Base-by-base conservation (phyloP, 1,140 invertebrate species). In the Leptinotarsa texana region DNA sequence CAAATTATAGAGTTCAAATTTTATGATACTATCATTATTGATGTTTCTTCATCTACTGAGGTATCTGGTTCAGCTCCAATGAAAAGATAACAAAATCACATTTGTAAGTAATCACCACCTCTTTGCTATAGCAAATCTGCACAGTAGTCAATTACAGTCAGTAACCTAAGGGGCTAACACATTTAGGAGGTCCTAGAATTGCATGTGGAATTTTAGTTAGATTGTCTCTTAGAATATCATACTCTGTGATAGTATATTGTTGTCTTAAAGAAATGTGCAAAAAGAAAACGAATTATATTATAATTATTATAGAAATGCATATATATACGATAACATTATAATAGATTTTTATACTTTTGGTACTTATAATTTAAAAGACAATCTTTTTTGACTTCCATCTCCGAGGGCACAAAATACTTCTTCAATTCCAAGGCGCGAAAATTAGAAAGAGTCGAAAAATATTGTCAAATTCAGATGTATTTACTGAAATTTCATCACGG, bases 241-340 rank as follows among this genome's bases (percentile, higher is more conserved):
- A 66, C 71, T 73, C 71, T 73, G 71, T 73, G 71, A 73, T 73
- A 73, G 63, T 66, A 73, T 73, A 65, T 65, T 73, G 71, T 73
- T 63, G 71, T 73, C 71, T 73, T 22, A 63, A 73, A 73, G 71
- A 66, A 73, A 33, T 73, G 62, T 73, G 71, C 61, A 66, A 73
- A 73, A 63, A 66, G 11, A 48, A 65, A 73, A 73, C 71, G 71
- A 73, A 73, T 65, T 73, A 73, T 73, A 73, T 57, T 57, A 57
- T 57, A 57, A 57, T 57, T 57, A 63, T 63, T 65, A 73, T 73
- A 73, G 63, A 73, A 62, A 73, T 57, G 62, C 62, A 63, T 73
- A 73, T 73, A 73, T 73, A 73, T 73, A 73, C 48, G 61, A 66
- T 65, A 73, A 71, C 69, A 62, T 71, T 61, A 72, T 63, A 6